Base-by-base conservation (phyloP, 2,797 vertebrate genomes). In the Tragopan temminckii region DNA sequence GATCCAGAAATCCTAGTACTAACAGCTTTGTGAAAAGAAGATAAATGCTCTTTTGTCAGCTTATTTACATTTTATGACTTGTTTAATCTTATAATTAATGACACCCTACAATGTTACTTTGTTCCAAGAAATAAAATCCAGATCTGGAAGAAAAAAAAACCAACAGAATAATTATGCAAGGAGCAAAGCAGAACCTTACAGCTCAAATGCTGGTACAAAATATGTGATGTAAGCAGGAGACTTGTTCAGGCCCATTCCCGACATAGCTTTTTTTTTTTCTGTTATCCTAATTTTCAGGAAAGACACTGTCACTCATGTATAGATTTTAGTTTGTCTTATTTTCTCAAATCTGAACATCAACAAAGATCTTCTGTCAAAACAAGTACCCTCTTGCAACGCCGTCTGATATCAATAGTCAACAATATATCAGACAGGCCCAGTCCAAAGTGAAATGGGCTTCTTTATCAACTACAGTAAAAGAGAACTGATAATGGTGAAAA, bases 11-110 rank as follows among this genome's bases (percentile, higher is more conserved):
- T 90, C 92, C 93, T 90, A 93, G 88, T 80, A 55, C 89, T 76
- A 96, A 96, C 93, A 94, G 63, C 81, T 80, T 33, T 16, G 38
- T 85, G 76, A 90, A 88, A 70, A 89, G 93, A 90, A 95, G 66
- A 90, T 95, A 93, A 96, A 95, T 92, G 92, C 69, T 91, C 86
- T 92, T 95, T 96, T 96, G 90, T 96, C 72, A 92, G 92, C 43
- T 83, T 95, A 95, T 95, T 95, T 95, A 94, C 90, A 55, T 92
- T 96, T 93, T 89, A 58, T 85, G 86, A 93, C 79, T 92, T 93
- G 72, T 90, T 96, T 94, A 93, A 96, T 88, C 84, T 85, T 80
- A 89, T 94, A 95, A 89, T 92, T 94, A 96, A 92, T 93, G 86
- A 77, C 40, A 80, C 62, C 81, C 64, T 94, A 63, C 95, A 89